These are phyloP conservation scores for Conger conger DNA, from an alignment of 2,113 vertebrate species.

Conservation along the genomic window DNA sequence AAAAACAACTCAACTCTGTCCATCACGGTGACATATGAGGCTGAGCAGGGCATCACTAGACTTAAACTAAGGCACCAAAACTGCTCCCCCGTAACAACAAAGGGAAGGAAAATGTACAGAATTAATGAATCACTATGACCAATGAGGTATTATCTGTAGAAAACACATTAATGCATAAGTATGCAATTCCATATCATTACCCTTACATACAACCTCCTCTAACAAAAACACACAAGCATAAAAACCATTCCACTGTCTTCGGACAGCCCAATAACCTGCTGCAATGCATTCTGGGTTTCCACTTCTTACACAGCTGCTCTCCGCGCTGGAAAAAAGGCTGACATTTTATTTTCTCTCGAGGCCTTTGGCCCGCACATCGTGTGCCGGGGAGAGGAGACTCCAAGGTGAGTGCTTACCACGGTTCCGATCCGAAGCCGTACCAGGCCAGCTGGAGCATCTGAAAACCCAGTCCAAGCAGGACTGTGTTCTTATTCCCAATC, in stretches of 20 bases:
- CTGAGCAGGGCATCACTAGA: neutral
- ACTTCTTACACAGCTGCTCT: neutral
- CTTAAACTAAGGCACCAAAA: neutral
- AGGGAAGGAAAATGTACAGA: neutral
- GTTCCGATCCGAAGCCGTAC: conserved; percentile 83
- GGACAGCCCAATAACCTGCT: neutral
- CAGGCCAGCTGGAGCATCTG: conserved; percentile 81
- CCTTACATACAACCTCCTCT: neutral
- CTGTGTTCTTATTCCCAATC: conserved; percentile 83
- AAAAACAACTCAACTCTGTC: neutral
- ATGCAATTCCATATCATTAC: neutral
- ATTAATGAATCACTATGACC: neutral
- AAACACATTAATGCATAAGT: neutral
- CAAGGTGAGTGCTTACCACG: conserved; percentile 72
- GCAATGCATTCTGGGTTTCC: neutral
- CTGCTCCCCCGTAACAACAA: neutral
- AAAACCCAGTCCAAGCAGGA: conserved; percentile 83
- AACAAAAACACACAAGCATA: neutral
- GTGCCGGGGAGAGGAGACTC: neutral
- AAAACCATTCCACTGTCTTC: neutral
- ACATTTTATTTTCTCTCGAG: neutral
- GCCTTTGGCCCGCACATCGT: neutral
- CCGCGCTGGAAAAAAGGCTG: neutral
- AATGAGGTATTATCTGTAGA: neutral
- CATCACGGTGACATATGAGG: neutral